These are phyloP conservation scores for Galleria mellonella DNA, from an alignment of 1,140 invertebrate genomes.

Conservation along the genomic window DNA sequence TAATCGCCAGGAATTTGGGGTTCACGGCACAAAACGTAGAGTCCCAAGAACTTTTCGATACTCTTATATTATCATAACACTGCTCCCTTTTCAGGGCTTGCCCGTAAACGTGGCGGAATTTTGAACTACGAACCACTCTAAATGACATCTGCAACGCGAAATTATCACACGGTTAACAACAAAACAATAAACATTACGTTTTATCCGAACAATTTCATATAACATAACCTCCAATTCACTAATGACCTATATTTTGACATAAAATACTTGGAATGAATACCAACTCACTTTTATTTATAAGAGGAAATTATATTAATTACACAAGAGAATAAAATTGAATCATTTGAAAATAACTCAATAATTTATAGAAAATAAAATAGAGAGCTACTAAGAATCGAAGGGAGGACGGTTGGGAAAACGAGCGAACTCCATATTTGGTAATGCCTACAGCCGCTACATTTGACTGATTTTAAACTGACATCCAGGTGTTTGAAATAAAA, in stretches of 20 bases:
- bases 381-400: constrained; percentile 70
- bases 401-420: constrained; percentile 73
- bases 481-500: neutral
- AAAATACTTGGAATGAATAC: constrained; percentile 31
- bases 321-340: constrained; percentile 61
- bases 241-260: constrained; percentile 70
- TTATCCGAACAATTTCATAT: constrained; percentile 43
- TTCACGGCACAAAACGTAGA: constrained; percentile 99
- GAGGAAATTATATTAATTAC: constrained; percentile 55
- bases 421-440: constrained; percentile 76
- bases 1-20: constrained; percentile 99
- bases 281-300: constrained; percentile 62
- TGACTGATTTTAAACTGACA: constrained; percentile 37
- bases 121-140: constrained; percentile 95
- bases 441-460: constrained; percentile 68
- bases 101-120: constrained; percentile 99
- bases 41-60: constrained; percentile 99
- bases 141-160: constrained; percentile 88
- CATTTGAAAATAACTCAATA: constrained; percentile 65
- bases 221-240: constrained; percentile 64
- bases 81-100: constrained; percentile 96
- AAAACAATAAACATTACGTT: constrained; percentile 40
- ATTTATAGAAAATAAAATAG: constrained; percentile 62
- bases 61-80: constrained; percentile 99
- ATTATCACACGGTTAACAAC: constrained; percentile 40